Evolutionary conservation across 2,797 vertebrate genomes (phyloP).

Genomic region (Xenopus petersii): DNA sequence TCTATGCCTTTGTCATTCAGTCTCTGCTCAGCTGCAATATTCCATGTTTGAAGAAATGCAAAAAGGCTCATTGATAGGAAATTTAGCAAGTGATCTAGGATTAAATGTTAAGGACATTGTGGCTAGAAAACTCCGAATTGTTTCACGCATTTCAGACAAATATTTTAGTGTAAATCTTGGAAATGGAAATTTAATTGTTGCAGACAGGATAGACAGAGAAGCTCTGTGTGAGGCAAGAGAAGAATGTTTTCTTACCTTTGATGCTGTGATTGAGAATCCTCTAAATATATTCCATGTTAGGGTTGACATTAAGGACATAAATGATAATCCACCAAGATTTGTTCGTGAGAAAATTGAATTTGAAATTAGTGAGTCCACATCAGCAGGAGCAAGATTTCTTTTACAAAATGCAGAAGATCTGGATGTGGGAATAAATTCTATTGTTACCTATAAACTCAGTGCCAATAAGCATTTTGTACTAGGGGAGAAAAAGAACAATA

Average conservation of each 20-base stretch:
- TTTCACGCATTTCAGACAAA: constrained; percentile 10
- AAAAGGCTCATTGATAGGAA: constrained; percentile 20
- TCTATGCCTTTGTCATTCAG: not conserved
- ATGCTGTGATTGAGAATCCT: constrained; percentile 7
- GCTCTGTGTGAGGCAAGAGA: constrained; percentile 19
- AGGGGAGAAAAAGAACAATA: constrained; percentile 60
- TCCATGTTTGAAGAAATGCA: constrained; percentile 32
- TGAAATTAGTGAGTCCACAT: constrained; percentile 13
- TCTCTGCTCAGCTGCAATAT: constrained; percentile 21
- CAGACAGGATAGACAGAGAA: constrained; percentile 35
- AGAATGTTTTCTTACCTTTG: constrained; percentile 19
- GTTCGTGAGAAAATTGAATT: constrained; percentile 7
- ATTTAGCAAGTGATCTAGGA: constrained; percentile 25
- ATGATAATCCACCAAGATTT: constrained; percentile 32
- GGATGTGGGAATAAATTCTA: constrained; percentile 30
- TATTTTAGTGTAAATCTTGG: constrained; percentile 34
- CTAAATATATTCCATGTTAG: not conserved
- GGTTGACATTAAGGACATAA: constrained; percentile 18
- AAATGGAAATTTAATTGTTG: constrained; percentile 28
- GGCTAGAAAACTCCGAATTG: constrained; percentile 27
- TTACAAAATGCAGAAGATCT: constrained; percentile 27
- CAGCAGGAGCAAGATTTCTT: constrained; percentile 17
- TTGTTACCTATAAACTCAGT: constrained; percentile 17
- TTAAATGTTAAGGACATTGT: constrained; percentile 8
- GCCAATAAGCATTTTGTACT: constrained; percentile 53